phyloP scores from a whole-genome alignment of 2,797 vertebrate genomes.

The Scleropages formosus region DNA sequence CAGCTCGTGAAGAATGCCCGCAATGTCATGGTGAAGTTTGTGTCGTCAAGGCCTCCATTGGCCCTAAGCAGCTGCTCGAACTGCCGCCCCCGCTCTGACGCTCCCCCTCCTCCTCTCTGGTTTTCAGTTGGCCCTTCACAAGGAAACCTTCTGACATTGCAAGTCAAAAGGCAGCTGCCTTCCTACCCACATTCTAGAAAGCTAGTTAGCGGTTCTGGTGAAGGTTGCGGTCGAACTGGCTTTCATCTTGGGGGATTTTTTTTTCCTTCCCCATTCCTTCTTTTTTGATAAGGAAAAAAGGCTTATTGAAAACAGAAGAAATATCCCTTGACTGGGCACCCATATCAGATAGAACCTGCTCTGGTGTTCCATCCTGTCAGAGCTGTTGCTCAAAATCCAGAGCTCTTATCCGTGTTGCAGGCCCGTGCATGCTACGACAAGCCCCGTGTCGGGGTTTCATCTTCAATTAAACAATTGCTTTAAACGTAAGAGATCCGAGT shows the following conservation, averaged over 20 bases:
- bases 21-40: background rate
- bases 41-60: background rate
- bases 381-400: too few species aligned
- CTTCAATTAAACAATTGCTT: background rate
- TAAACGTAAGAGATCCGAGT: background rate
- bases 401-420: background rate
- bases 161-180: conserved; percentile 52
- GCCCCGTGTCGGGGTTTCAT: background rate
- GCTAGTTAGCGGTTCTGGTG: conserved; percentile 27
- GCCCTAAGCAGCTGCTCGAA: background rate
- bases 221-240: conserved; percentile 37
- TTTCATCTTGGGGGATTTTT: background rate
- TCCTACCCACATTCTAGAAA: conserved; percentile 54
- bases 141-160: conserved; percentile 44
- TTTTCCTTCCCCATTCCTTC: background rate
- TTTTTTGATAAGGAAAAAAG: background rate
- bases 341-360: background rate
- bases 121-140: background rate
- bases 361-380: background rate
- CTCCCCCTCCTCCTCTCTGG: background rate
- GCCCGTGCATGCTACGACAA: too few species aligned
- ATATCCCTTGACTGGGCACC: background rate
- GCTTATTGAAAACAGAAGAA: background rate
- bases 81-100: background rate
- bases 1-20: conserved; percentile 17